phyloP scores from a whole-genome alignment of 2,888 invertebrate genomes.

The Drosophila peninsularis region DNA sequence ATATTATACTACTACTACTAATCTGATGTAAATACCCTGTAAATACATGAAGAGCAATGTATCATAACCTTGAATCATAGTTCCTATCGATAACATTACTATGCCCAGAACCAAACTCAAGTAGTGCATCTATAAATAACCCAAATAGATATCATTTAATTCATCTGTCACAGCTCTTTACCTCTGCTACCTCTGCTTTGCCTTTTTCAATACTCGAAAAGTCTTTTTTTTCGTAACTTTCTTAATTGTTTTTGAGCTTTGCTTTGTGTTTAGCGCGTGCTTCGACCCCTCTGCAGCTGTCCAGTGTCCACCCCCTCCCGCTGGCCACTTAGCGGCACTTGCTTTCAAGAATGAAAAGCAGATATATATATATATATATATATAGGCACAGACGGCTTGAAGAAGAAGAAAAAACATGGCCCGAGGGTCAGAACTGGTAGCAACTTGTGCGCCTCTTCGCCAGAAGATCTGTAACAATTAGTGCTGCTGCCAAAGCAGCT shows the following conservation, averaged over 20 bases:
- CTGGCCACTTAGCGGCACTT: constrained; percentile 75
- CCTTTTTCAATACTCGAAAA: constrained; percentile 19
- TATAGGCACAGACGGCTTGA: constrained; percentile 14
- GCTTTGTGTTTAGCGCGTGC: constrained; percentile 64
- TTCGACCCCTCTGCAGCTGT: constrained; percentile 38
- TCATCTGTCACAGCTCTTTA: neutral
- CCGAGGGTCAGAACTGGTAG: constrained; percentile 72
- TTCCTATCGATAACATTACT: neutral
- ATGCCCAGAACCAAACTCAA: neutral
- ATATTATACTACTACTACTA: too few relatives aligned
- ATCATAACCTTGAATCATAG: too few relatives aligned
- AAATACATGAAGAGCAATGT: too few relatives aligned
- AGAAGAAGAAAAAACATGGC: constrained; percentile 34
- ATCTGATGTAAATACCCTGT: too few relatives aligned
- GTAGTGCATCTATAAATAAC: neutral
- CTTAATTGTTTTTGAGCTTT: constrained; percentile 44
- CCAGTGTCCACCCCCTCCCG: constrained; percentile 42
- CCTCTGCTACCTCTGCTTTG: constrained; percentile 19
- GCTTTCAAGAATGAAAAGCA: constrained; percentile 59
- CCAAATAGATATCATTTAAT: neutral
- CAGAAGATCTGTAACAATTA: constrained; percentile 81
- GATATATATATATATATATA: constrained; percentile 21
- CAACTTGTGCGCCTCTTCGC: constrained; percentile 71
- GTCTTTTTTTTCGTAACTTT: constrained; percentile 14
- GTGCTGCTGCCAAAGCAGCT: constrained; percentile 63